Evolutionary conservation across 64 coral and sea anemone species (phyloP).

Genomic region (Stylophora pistillata): DNA sequence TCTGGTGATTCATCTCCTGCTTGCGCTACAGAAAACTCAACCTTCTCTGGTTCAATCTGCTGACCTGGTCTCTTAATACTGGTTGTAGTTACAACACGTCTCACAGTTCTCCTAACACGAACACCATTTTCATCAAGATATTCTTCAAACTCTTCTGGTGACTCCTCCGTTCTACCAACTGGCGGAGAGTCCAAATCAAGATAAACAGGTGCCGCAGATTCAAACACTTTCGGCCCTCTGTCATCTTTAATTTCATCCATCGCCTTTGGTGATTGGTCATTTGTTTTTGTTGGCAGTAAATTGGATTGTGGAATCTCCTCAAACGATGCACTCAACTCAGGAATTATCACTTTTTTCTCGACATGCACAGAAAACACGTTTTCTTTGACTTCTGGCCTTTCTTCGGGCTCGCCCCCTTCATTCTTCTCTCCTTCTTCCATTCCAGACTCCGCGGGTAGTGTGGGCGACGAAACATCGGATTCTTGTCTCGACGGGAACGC

Average conservation of each 20-base stretch:
- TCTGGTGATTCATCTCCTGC: slow-evolving; percentile 15
- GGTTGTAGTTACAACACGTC: slow-evolving; percentile 16
- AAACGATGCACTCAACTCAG: not conserved
- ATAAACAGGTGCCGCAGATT: slow-evolving; percentile 9
- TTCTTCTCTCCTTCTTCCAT: not conserved
- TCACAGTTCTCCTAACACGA: slow-evolving; percentile 48
- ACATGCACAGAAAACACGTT: not conserved
- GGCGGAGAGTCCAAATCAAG: not conserved
- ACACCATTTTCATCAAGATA: slow-evolving; percentile 67
- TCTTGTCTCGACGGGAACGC: not conserved
- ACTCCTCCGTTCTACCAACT: not conserved
- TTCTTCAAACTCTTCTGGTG: slow-evolving; percentile 55
- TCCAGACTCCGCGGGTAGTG: not conserved
- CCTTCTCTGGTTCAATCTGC: not conserved
- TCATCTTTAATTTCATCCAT: not conserved
- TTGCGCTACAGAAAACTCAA: not conserved
- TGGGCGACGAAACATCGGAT: not conserved
- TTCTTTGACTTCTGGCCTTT: slow-evolving; percentile 13
- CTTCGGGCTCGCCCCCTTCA: not conserved
- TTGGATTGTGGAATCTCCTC: not conserved
- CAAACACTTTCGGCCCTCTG: not conserved
- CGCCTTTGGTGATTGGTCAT: not conserved
- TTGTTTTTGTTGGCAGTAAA: not conserved
- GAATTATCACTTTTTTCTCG: not conserved
- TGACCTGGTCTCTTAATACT: slow-evolving; percentile 19